A percentile compares a stretch with the other conserved stretches of the same genome.
These are phyloP conservation scores for Nothobranchius kuhntae DNA, from an alignment of 2,113 vertebrate genomes.

Conservation along the genomic window DNA sequence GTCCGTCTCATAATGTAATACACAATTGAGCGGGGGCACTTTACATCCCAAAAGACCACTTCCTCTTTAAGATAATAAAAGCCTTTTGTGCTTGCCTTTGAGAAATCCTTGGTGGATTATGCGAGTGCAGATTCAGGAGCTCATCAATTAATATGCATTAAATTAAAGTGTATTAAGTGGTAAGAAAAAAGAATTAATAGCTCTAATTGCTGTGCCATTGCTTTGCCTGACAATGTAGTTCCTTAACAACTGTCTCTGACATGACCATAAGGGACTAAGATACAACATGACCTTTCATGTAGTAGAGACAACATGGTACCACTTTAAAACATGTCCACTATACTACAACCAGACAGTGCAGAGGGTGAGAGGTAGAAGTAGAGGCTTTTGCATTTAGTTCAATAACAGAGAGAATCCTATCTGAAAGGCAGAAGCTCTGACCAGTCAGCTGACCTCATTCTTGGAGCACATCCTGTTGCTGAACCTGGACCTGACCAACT, in stretches of 20 bases:
- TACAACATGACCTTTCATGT: constrained; percentile 54
- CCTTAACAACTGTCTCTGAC: constrained; percentile 39
- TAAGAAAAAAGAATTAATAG: constrained; percentile 72
- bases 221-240: constrained; percentile 29
- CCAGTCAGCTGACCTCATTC: too few relatives aligned
- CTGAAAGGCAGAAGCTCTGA: constrained; percentile 12
- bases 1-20: constrained; percentile 70
- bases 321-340: constrained; percentile 34
- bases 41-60: constrained; percentile 72
- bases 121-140: constrained; percentile 60
- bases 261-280: constrained; percentile 9
- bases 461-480: too few relatives aligned
- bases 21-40: constrained; percentile 67
- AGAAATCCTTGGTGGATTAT: constrained; percentile 77
- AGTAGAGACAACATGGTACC: constrained; percentile 41
- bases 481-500: too few relatives aligned
- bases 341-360: constrained; percentile 28
- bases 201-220: constrained; percentile 61
- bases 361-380: constrained; percentile 36
- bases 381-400: constrained; percentile 31
- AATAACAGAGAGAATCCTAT: constrained; percentile 12
- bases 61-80: constrained; percentile 76
- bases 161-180: constrained; percentile 76
- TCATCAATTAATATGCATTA: constrained; percentile 78
- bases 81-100: constrained; percentile 76